phyloP scores from a whole-genome alignment of 2,113 vertebrate genomes.

The Phyllostomus discolor region DNA sequence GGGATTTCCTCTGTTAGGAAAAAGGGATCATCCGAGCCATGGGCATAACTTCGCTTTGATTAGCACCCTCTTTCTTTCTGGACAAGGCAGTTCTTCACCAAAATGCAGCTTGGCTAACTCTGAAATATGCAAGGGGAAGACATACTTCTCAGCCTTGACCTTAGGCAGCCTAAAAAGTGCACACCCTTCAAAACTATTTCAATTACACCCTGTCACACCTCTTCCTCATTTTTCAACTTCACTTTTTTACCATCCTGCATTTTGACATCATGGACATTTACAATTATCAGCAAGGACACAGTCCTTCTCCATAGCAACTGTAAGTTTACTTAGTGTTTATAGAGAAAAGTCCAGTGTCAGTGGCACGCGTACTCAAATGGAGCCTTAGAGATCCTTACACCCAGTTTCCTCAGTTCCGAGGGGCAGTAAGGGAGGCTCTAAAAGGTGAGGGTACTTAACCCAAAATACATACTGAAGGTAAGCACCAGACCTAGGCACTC shows the following conservation, averaged over 20 bases:
- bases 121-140: conserved; percentile 60
- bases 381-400: not conserved
- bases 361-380: not conserved
- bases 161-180: conserved; percentile 71
- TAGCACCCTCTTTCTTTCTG: not conserved
- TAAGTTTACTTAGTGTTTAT: conserved; percentile 59
- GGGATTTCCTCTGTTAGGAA: not conserved
- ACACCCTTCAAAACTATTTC: conserved; percentile 74
- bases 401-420: not conserved
- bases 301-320: conserved; percentile 57
- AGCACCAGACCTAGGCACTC: not conserved
- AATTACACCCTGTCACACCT: conserved; percentile 70
- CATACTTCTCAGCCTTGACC: conserved; percentile 52
- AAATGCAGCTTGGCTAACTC: not conserved
- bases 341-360: not conserved
- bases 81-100: conserved; percentile 34
- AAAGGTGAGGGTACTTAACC: not conserved
- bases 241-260: conserved; percentile 66
- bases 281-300: conserved; percentile 44
- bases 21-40: not conserved
- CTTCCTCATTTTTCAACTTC: conserved; percentile 85
- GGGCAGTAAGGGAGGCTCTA: not conserved
- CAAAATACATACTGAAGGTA: not conserved
- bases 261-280: conserved; percentile 67
- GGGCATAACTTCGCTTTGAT: not conserved